phyloP scores from a whole-genome alignment of 2,797 vertebrate species.

The Eulemur rubriventer region DNA sequence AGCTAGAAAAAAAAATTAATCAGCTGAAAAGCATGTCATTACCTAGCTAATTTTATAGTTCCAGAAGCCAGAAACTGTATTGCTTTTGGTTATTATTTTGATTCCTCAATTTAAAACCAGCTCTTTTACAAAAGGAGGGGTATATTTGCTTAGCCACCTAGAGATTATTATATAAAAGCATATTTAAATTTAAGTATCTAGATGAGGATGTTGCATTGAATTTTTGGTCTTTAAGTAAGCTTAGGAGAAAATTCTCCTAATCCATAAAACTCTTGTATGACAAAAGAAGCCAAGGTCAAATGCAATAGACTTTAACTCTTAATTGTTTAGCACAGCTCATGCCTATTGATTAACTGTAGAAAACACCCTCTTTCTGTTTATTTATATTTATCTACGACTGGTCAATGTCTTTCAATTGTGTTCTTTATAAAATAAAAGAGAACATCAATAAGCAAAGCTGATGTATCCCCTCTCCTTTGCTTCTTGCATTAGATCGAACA shows the following conservation, averaged over 20 bases:
- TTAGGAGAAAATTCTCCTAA: not conserved
- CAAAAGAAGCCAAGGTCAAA: not conserved
- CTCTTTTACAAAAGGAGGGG: not conserved
- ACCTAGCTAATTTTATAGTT: constrained; percentile 63
- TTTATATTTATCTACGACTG: not conserved
- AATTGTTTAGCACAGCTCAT: not conserved
- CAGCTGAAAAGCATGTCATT: constrained; percentile 70
- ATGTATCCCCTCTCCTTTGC: not conserved
- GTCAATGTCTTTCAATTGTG: not conserved
- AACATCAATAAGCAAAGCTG: not conserved
- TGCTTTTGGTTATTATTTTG: constrained; percentile 21
- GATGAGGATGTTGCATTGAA: not conserved
- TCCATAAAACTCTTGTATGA: not conserved
- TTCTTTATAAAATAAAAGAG: not conserved
- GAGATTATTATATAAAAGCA: not conserved
- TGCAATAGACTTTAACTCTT: not conserved
- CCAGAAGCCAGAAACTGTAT: constrained; percentile 41
- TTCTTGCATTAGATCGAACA: not conserved
- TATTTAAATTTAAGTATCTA: not conserved
- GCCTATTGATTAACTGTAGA: not conserved
- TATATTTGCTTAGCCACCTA: not conserved
- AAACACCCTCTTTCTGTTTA: not conserved
- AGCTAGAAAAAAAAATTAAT: constrained; percentile 71
- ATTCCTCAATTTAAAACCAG: not conserved
- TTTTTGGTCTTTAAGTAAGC: not conserved